phyloP scores from a whole-genome alignment of 2,113 vertebrate genomes.

The Calidris pugnax region DNA sequence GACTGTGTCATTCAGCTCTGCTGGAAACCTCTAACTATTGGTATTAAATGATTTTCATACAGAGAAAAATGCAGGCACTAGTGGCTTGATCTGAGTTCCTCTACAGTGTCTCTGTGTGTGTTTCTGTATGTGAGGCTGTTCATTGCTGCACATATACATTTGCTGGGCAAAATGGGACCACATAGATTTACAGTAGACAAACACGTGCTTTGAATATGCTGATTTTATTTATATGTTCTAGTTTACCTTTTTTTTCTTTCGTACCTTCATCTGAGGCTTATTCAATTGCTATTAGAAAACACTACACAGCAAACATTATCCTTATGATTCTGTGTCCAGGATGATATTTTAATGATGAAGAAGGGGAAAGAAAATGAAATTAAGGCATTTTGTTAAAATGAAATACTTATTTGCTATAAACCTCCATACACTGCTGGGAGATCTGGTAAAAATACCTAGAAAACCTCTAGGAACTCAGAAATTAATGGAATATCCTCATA shows the following conservation, averaged over 20 bases:
- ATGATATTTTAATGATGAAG: not conserved
- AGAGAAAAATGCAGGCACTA: not conserved
- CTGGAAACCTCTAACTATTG: not conserved
- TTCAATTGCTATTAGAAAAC: not conserved
- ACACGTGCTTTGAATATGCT: not conserved
- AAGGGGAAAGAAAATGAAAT: not conserved
- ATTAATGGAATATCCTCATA: not conserved
- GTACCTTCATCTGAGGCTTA: not conserved
- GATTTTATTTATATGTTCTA: not conserved
- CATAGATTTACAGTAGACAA: not conserved
- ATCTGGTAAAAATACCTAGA: not conserved
- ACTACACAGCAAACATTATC: not conserved
- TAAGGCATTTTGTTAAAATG: not conserved
- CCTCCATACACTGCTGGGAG: not conserved
- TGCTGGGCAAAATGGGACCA: not conserved
- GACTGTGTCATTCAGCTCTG: not conserved
- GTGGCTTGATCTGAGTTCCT: not conserved
- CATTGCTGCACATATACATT: not conserved
- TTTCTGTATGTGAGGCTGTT: not conserved
- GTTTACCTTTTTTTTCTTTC: not conserved
- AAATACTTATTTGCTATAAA: not conserved
- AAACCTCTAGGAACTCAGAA: not conserved
- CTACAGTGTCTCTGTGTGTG: not conserved
- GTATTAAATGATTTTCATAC: not conserved
- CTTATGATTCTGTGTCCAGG: not conserved